Evolutionary conservation across 1,140 invertebrate species (phyloP), one percentile per base, ranked within the genome.

Genomic region (Saccostrea glomerata): DNA sequence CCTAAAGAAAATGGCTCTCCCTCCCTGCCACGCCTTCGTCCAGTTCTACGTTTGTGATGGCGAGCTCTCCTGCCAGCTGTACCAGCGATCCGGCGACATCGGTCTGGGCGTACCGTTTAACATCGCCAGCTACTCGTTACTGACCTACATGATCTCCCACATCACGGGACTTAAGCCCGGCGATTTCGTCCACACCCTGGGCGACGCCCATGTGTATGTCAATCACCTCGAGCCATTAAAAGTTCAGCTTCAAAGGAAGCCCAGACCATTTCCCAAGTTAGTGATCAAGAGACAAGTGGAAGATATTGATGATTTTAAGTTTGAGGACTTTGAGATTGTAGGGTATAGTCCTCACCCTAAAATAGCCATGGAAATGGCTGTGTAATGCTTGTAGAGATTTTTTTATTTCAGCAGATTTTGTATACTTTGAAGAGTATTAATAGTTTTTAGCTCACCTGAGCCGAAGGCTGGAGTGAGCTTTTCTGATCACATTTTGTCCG

Each of bases 71-170:
- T 99, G 98, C 94, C 97, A 98, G 92, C 94, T 99, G 88, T 99
- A 99, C 94, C 99, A 99, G 95, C 96, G 99, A 92, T 99, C 98
- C 89, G 99, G 98, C 23, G 99, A 99, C 95, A 98, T 99, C 97
- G 98, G 98, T 11, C 95, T 99, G 2, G 99, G 99, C 30, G 98
- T 99, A 2, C 99, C 99, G 25, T 99, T 99, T 94, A 99, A 99
- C 94, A 99, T 99, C 92, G 99, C 99, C 23, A 99, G 98, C 89
- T 99, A 99, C 96, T 97, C 98, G 1, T 94, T 99, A 9, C 95
- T 99, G 0, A 99, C 98, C 15, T 97, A 97, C 91, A 99, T 99
- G 98, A 97, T 99, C 91, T 99, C 99, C 85, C 98, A 99, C 95
- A 96, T 99, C 13, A 99, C 98, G 47, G 97, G 96, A 77, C 95